Base-by-base conservation (phyloP, 2,888 invertebrate species). In the Zeuzera pyrina region DNA sequence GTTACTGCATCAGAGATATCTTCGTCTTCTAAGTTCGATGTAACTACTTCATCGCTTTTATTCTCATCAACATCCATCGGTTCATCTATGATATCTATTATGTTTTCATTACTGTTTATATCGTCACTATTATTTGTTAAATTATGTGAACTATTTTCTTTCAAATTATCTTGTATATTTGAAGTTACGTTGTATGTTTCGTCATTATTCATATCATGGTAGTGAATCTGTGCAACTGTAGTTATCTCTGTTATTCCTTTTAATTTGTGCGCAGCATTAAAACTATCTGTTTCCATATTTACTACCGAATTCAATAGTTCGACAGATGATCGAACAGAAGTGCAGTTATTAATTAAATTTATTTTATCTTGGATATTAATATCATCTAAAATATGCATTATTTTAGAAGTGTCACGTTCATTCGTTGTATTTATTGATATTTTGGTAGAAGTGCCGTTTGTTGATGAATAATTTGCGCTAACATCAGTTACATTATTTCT, bases 31-130 rank as follows among this genome's bases (percentile, higher is more conserved):
- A n/a, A n/a, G n/a, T n/a, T n/a, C n/a, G n/a, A n/a, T n/a, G n/a
- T n/a, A n/a, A n/a, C n/a, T n/a, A n/a, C n/a, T n/a, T n/a, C n/a
- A n/a, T 45, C 27, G 40, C 36, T 40, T 33, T 38, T 37, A 19
- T 30, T 40, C 14, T 40, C 30, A 31, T 50, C 48, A 30, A 49
- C 43, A 11, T 39, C 26, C n/a, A 56, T 54, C 42, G 42, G 57
- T 39, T 70, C 64, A 44, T 62, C 63, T 29, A 81, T 52, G 3
- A 76, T 45, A 61, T 79, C 79, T 10, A 83, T 83, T 14, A 60
- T 33, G 6, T 73, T 76, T 38, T 70, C 68, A 16, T 73, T 72
- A 33, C 66, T 53, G 41, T 70, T 66, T 4, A 57, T 58, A 35
- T 37, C 22, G 10, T n/a, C 15, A 4, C 2, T 41, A 21, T 45